These are phyloP conservation scores for Frankliniella intonsa DNA, from an alignment of 2,888 invertebrate species.

Conservation along the genomic window DNA sequence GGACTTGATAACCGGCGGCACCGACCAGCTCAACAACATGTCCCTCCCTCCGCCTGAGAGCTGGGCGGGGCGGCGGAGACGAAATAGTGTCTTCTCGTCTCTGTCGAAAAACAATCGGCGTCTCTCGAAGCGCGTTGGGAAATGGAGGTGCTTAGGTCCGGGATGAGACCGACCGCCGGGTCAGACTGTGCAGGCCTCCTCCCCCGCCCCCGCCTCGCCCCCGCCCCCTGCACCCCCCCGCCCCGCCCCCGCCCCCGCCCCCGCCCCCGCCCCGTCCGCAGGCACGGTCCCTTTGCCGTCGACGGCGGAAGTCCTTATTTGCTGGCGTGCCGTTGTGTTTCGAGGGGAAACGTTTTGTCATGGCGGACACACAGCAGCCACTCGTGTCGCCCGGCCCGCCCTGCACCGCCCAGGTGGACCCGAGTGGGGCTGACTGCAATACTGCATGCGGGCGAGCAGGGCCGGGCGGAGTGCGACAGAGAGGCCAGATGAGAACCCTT, in stretches of 20 bases:
- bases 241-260: too few relatives aligned
- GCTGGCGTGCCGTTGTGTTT: not conserved
- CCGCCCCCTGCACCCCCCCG: too few relatives aligned
- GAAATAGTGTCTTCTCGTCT: too few relatives aligned
- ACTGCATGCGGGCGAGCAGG: not conserved
- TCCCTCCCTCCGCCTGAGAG: too few relatives aligned
- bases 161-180: not conserved
- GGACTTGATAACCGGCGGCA: too few relatives aligned
- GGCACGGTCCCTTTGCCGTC: not conserved
- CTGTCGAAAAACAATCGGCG: not conserved
- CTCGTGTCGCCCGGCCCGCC: not conserved
- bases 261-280: too few relatives aligned
- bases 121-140: not conserved
- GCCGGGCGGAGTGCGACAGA: not conserved
- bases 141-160: constrained; percentile 4
- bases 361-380: not conserved
- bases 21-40: too few relatives aligned
- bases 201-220: too few relatives aligned
- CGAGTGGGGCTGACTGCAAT: not conserved
- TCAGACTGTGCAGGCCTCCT: too few relatives aligned
- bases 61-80: too few relatives aligned
- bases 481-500: not conserved
- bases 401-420: too few relatives aligned
- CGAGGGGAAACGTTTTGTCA: not conserved
- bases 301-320: not conserved